phyloP scores from a whole-genome alignment of 2,797 vertebrate genomes.

The Momotus momota region DNA sequence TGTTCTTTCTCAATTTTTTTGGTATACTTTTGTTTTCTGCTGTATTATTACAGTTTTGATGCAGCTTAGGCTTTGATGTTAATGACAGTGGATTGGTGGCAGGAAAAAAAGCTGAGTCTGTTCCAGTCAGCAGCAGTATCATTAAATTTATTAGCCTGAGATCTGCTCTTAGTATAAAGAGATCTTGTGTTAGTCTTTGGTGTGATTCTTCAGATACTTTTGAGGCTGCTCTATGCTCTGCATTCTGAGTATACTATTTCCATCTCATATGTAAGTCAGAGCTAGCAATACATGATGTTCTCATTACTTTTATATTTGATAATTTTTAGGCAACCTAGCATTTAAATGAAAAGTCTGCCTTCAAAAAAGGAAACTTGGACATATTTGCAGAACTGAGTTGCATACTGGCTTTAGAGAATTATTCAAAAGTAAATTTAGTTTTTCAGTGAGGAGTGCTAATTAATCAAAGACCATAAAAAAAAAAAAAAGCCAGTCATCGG shows the following conservation, averaged over 20 bases:
- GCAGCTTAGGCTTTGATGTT: conserved; percentile 57
- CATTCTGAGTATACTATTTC: not conserved
- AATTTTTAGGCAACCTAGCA: not conserved
- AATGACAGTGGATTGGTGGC: conserved; percentile 49
- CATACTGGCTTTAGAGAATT: not conserved
- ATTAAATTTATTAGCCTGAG: conserved; percentile 65
- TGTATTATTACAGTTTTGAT: conserved; percentile 48
- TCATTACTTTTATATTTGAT: not conserved
- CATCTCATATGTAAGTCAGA: not conserved
- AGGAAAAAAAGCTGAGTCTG: conserved; percentile 58
- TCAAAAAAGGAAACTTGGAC: not conserved
- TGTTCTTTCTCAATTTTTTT: conserved; percentile 6
- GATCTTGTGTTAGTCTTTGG: conserved; percentile 32
- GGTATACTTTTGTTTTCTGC: conserved; percentile 66
- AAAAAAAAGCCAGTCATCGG: not conserved
- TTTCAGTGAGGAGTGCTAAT: not conserved
- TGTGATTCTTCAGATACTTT: conserved; percentile 7
- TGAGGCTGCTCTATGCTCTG: not conserved
- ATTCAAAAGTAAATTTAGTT: not conserved
- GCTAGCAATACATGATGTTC: not conserved
- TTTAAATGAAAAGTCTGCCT: not conserved
- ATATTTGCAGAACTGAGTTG: not conserved
- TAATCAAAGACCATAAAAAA: conserved; percentile 1
- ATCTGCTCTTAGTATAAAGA: conserved; percentile 46
- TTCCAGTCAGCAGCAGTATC: conserved; percentile 48